Conservation (phyloP, 2,113 vertebrate genomes). For the Cryptomyrus ogoouensis region DNA sequence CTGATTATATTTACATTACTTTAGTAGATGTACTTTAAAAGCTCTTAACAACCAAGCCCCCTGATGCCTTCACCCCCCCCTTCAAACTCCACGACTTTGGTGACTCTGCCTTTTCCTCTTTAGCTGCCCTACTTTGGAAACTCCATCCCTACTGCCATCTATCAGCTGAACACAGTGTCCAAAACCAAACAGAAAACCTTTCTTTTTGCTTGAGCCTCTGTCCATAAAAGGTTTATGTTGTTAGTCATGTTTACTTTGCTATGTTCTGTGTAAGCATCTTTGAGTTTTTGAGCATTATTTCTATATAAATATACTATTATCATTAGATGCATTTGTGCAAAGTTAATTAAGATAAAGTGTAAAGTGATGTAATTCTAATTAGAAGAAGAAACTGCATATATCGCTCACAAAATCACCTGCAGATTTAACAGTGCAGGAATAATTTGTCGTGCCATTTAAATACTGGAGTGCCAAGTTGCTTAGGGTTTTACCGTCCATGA, state of each 20-base stretch:
- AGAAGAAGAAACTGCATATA: background rate
- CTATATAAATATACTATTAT: background rate
- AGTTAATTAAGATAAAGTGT: background rate
- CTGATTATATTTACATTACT: background rate
- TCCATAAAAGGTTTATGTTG: background rate
- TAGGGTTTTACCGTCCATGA: background rate
- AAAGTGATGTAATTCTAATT: background rate
- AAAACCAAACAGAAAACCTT: background rate
- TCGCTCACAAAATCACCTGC: background rate
- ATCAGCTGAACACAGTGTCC: background rate
- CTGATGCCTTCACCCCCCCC: background rate
- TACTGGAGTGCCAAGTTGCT: background rate
- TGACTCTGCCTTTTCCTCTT: background rate
- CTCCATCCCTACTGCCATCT: background rate
- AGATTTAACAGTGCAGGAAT: background rate
- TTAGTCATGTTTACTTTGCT: background rate
- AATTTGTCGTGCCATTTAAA: background rate
- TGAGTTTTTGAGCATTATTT: background rate
- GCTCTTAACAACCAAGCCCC: background rate
- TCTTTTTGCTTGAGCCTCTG: background rate
- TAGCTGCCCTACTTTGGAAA: background rate
- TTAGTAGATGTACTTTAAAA: background rate
- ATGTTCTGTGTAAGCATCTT: background rate
- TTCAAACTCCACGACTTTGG: background rate
- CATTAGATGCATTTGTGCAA: background rate